Conservation (phyloP, 2,797 vertebrate genomes). For the Artibeus lituratus region DNA sequence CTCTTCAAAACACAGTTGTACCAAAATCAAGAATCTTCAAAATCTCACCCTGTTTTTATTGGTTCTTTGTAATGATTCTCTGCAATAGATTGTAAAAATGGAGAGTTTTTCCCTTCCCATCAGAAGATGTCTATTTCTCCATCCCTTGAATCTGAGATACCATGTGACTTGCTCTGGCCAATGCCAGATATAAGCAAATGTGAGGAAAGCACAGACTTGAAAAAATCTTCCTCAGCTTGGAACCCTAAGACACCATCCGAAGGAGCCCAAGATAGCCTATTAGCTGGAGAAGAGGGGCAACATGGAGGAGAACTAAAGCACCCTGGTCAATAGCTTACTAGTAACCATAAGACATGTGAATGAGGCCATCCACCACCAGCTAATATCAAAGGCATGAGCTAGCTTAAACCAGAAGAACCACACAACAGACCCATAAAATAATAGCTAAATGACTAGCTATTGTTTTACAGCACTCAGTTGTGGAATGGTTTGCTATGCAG, state of each 20-base stretch:
- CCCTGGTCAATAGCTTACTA: background rate
- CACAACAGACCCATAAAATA: background rate
- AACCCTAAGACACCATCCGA: background rate
- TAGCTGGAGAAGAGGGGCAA: background rate
- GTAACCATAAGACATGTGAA: background rate
- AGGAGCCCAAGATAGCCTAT: background rate
- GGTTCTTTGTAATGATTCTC: background rate
- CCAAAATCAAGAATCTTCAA: constrained; percentile 22
- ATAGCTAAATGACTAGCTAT: background rate
- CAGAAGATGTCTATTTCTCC: background rate
- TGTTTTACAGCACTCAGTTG: background rate
- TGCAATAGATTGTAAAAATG: background rate
- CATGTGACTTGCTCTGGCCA: background rate
- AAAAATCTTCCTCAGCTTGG: background rate
- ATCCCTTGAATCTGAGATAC: background rate
- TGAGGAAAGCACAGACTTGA: background rate
- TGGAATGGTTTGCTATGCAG: too few relatives aligned
- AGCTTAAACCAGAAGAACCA: background rate
- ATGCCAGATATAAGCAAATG: background rate
- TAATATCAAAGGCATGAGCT: background rate
- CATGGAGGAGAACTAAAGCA: background rate
- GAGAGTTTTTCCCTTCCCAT: background rate
- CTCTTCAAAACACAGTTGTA: background rate
- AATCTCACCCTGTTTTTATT: background rate
- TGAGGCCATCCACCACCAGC: background rate